Conservation (phyloP, 2,113 vertebrate genomes). For the Leucoraja erinaceus region DNA sequence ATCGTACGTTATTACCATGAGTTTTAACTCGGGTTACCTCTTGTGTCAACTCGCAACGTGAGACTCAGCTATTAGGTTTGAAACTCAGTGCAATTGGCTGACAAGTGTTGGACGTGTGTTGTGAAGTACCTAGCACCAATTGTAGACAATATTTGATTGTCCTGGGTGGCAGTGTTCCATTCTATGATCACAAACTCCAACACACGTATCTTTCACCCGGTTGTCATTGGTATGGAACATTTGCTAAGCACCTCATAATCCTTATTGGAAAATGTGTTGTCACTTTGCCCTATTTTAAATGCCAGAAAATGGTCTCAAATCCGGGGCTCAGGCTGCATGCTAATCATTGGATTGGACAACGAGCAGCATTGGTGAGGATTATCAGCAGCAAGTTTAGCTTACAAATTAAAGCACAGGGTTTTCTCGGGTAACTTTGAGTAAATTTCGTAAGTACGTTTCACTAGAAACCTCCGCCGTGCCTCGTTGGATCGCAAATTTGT, state of each 20-base stretch:
- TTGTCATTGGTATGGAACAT: background rate
- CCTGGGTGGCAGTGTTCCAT: background rate
- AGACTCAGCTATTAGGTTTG: no score
- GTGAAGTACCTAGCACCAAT: background rate
- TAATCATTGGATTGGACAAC: constrained; percentile 24
- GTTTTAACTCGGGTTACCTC: no score
- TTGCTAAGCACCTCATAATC: background rate
- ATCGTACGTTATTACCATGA: no score
- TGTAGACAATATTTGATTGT: background rate
- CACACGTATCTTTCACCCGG: background rate
- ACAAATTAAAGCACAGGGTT: background rate
- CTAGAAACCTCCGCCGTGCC: background rate
- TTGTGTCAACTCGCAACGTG: no score
- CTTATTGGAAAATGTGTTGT: background rate
- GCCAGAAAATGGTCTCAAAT: background rate
- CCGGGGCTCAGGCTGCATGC: background rate
- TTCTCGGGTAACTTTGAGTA: background rate
- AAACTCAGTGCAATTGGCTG: constrained; percentile 46
- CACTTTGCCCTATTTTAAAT: background rate
- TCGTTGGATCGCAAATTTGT: background rate
- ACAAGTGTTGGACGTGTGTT: no score
- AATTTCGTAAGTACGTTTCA: background rate
- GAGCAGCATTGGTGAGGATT: background rate
- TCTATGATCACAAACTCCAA: background rate
- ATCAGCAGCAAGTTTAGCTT: background rate